Evolutionary conservation across 2,797 vertebrate genomes (phyloP).

Genomic region (Kryptopterus vitreolus): DNA sequence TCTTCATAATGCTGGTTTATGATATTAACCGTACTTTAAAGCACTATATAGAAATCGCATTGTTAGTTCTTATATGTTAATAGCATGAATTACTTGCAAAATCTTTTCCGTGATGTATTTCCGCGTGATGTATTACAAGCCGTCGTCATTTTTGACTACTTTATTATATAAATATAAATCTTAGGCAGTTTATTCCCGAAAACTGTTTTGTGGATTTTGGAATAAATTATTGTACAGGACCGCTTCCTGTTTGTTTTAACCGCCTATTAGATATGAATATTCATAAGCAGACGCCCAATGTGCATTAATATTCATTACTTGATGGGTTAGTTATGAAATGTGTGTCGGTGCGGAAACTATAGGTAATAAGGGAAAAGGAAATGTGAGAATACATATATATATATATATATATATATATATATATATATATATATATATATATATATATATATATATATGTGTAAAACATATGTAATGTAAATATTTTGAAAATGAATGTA

Average conservation of each 20-base stretch:
- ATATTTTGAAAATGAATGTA: too few species aligned
- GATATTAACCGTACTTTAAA: background rate
- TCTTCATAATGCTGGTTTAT: background rate
- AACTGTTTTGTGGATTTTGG: background rate
- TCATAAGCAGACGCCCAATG: background rate
- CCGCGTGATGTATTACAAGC: conserved; percentile 1
- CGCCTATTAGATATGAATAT: conserved; percentile 9
- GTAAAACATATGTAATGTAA: too few species aligned
- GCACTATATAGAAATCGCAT: background rate
- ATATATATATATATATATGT: too few species aligned
- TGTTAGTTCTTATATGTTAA: too few species aligned
- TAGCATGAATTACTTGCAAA: too few species aligned
- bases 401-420: too few species aligned
- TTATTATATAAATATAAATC: background rate
- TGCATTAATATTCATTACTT: conserved; percentile 11
- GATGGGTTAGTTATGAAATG: background rate
- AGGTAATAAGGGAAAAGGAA: background rate
- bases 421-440: too few species aligned
- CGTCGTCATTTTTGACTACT: background rate
- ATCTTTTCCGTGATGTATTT: too few species aligned
- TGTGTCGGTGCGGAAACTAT: background rate
- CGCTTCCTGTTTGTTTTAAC: background rate
- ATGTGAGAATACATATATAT: too few species aligned
- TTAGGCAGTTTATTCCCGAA: background rate
- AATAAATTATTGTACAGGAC: background rate